phyloP scores from a whole-genome alignment of 2,888 invertebrate species.

The Rhamnusium bicolor region DNA sequence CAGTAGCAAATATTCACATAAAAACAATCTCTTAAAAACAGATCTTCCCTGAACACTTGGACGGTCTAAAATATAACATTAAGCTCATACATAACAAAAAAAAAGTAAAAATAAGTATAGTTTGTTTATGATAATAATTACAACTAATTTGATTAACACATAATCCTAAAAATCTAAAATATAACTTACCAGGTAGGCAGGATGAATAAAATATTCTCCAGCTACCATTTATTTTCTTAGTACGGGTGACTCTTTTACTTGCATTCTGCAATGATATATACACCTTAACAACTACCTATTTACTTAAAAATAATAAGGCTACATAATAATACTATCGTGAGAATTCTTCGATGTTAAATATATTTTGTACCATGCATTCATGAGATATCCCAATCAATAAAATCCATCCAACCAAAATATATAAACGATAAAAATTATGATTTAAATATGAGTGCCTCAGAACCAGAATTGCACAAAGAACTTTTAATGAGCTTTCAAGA shows the following conservation, averaged over 20 bases:
- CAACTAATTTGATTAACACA: slow-evolving; percentile 10
- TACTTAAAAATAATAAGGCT: slow-evolving; percentile 21
- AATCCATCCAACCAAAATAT: background rate
- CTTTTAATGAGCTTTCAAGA: too few relatives aligned
- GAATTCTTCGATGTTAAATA: slow-evolving; percentile 33
- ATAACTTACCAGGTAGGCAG: slow-evolving; percentile 21
- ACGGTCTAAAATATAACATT: slow-evolving; percentile 37
- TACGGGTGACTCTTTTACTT: slow-evolving; percentile 36
- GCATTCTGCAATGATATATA: slow-evolving; percentile 27
- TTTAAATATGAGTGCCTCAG: background rate
- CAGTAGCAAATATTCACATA: slow-evolving; percentile 31
- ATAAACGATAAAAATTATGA: background rate
- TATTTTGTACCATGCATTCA: slow-evolving; percentile 41
- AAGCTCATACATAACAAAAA: slow-evolving; percentile 33
- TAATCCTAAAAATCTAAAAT: slow-evolving; percentile 7
- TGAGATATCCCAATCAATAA: background rate
- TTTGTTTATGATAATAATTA: slow-evolving; percentile 19
- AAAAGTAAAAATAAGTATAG: slow-evolving; percentile 27
- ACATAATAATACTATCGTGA: slow-evolving; percentile 27
- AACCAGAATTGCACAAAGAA: background rate
- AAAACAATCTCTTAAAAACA: slow-evolving; percentile 34
- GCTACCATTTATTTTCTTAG: slow-evolving; percentile 32
- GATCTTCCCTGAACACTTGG: slow-evolving; percentile 41
- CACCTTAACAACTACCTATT: slow-evolving; percentile 12
- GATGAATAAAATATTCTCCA: slow-evolving; percentile 4